Conservation (phyloP, 2,113 vertebrate genomes). For the Carassius auratus region DNA sequence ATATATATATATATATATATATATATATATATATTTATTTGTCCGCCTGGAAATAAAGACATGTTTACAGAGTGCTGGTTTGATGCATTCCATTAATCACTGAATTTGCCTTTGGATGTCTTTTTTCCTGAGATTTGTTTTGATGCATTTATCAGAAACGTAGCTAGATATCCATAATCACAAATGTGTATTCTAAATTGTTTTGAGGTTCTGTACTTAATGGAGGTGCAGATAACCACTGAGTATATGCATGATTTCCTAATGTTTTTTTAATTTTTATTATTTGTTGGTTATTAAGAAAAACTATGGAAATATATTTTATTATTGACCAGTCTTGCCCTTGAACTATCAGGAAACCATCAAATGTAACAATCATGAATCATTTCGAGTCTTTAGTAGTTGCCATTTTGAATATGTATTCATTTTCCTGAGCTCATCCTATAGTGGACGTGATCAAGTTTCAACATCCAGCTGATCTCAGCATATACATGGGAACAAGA, state of each 20-base stretch:
- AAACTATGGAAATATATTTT: neutral
- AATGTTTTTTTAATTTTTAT: too few species aligned
- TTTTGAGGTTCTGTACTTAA: neutral
- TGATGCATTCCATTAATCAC: neutral
- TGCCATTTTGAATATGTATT: neutral
- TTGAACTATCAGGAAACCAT: neutral
- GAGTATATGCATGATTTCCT: neutral
- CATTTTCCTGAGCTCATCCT: neutral
- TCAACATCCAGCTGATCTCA: neutral
- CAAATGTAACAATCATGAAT: neutral
- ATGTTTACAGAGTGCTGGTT: neutral
- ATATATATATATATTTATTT: neutral
- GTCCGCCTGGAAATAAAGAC: neutral
- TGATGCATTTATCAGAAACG: neutral
- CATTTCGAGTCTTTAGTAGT: neutral
- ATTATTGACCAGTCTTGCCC: neutral
- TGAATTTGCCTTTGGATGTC: neutral
- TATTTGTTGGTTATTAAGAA: neutral
- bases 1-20: too few species aligned
- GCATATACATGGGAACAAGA: neutral
- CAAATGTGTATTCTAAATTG: neutral
- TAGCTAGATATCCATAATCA: neutral
- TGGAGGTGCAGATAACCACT: neutral
- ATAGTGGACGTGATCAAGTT: neutral
- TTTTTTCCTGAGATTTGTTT: neutral